Conservation (phyloP, 2,888 invertebrate species). For the Ochropleura leucogaster region DNA sequence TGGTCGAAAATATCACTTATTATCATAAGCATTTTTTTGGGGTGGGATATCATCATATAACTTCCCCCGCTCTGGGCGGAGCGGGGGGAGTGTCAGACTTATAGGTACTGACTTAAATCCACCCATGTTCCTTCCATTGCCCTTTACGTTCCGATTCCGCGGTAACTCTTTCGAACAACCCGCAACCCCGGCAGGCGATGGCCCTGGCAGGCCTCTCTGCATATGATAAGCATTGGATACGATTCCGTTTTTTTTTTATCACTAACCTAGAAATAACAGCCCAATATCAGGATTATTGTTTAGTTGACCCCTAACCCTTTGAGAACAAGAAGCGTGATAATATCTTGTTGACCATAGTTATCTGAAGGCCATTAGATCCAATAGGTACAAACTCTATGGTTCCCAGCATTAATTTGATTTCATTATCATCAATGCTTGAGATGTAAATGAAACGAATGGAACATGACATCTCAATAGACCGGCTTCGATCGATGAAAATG, state of each 20-base stretch:
- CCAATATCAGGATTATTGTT: background rate
- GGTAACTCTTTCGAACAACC: too few species aligned
- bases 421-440: background rate
- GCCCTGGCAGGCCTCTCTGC: too few species aligned
- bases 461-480: background rate
- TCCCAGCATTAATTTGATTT: background rate
- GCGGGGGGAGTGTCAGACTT: too few species aligned
- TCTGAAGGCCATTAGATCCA: background rate
- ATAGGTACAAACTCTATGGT: background rate
- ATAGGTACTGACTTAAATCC: too few species aligned
- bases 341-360: background rate
- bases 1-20: background rate
- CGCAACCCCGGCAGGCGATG: too few species aligned
- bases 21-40: too few species aligned
- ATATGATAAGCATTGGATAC: background rate
- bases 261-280: background rate
- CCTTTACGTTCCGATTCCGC: too few species aligned
- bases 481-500: background rate
- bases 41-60: too few species aligned
- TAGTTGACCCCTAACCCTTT: background rate
- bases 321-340: background rate
- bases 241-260: background rate
- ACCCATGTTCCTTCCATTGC: too few species aligned
- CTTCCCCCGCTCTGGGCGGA: too few species aligned
- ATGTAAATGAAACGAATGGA: background rate